A percentile compares a stretch with the other conserved stretches of the same genome.
phyloP scores from a whole-genome alignment of 2,113 vertebrate genomes.

The Anarhynchus alexandrinus region DNA sequence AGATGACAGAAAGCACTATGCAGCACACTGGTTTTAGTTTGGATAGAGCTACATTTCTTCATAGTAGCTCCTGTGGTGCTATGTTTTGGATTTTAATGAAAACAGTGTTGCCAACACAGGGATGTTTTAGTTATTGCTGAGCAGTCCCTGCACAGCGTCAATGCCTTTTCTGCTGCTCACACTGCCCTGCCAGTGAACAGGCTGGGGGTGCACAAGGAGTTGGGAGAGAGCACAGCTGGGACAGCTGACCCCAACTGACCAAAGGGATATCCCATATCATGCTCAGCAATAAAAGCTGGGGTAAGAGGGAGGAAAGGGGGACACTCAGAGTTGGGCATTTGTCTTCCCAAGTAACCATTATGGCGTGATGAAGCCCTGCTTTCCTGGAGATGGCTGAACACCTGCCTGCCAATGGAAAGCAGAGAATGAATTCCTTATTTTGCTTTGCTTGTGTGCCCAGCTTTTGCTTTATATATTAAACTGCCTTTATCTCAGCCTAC shows the following conservation, averaged over 20 bases:
- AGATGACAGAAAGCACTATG: not conserved
- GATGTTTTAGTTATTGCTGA: not conserved
- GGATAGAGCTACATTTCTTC: not conserved
- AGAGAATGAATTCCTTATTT: not conserved
- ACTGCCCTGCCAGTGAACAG: rapidly evolving
- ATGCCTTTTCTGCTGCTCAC: not conserved
- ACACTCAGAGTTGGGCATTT: rapidly evolving
- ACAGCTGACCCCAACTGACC: not conserved
- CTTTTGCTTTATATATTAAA: not conserved
- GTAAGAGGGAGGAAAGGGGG: not conserved
- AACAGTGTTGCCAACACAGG: not conserved
- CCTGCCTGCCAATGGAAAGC: not conserved
- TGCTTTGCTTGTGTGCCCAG: not conserved
- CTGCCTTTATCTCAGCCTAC: not conserved
- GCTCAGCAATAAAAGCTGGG: not conserved
- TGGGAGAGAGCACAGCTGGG: not conserved
- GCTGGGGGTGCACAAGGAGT: not conserved
- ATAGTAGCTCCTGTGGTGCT: not conserved
- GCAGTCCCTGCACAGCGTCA: not conserved
- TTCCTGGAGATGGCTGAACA: not conserved
- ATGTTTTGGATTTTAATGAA: not conserved
- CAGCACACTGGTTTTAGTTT: not conserved
- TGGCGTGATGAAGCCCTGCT: rapidly evolving
- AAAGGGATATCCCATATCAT: too few relatives aligned
- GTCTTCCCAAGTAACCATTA: not conserved